These are phyloP conservation scores for Venustoraphidia nigricollis DNA, from an alignment of 2,888 invertebrate species.

Conservation along the genomic window DNA sequence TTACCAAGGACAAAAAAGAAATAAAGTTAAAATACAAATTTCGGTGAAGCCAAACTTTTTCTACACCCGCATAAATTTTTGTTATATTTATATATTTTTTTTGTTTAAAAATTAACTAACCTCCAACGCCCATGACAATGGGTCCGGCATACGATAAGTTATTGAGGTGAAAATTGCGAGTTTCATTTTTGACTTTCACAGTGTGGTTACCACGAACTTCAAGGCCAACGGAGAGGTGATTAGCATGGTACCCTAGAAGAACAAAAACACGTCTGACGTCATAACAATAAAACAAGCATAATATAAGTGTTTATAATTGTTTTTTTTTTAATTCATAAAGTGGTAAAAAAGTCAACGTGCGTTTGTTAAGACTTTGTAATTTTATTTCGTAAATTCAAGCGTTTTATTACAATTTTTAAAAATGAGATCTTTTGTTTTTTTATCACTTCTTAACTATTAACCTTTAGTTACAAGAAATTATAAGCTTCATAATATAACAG, in stretches of 20 bases:
- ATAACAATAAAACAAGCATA: not conserved
- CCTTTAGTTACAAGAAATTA: too few species aligned
- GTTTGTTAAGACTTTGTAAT: too few species aligned
- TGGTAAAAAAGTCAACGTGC: too few species aligned
- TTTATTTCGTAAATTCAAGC: too few species aligned
- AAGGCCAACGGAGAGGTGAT: constrained; percentile 60
- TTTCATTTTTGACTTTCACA: constrained; percentile 64
- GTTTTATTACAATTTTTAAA: too few species aligned
- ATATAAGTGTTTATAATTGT: constrained; percentile 1
- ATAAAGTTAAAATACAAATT: too few species aligned
- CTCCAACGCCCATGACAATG: constrained; percentile 93
- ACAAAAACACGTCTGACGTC: not conserved
- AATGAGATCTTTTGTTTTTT: too few species aligned
- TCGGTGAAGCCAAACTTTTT: too few species aligned
- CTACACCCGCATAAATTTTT: not conserved
- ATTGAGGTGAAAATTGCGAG: constrained; percentile 70
- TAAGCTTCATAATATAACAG: too few species aligned
- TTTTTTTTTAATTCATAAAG: constrained; percentile 1
- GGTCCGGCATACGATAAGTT: constrained; percentile 93
- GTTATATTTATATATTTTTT: not conserved
- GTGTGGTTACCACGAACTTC: constrained; percentile 67
- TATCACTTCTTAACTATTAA: too few species aligned
- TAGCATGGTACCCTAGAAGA: constrained; percentile 63
- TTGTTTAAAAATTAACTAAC: constrained; percentile 28
- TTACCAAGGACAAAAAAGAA: too few species aligned